Conservation (phyloP, 2,797 vertebrate species). For the Philypnodon macrostomus region DNA sequence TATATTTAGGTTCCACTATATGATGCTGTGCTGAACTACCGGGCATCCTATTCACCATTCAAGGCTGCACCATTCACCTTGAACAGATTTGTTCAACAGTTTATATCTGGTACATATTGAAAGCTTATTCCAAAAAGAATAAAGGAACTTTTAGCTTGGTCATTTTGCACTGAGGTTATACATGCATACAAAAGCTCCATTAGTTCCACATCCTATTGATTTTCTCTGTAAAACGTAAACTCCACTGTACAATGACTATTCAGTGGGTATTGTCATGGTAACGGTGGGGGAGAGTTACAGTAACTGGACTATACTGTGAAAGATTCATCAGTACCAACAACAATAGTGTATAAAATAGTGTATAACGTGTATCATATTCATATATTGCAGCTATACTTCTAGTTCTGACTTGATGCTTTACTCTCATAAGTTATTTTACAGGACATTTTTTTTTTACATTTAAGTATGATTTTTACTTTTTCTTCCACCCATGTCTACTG, state of each 20-base stretch:
- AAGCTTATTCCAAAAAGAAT: background rate
- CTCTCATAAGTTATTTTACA: too few species aligned
- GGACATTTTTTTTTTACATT: too few species aligned
- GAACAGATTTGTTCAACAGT: background rate
- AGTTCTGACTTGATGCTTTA: too few species aligned
- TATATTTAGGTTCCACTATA: too few species aligned
- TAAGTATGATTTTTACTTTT: too few species aligned
- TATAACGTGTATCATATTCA: too few species aligned
- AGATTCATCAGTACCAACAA: too few species aligned
- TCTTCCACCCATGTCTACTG: too few species aligned
- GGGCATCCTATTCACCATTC: background rate
- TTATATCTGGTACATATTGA: background rate
- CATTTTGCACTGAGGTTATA: background rate
- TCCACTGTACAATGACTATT: background rate
- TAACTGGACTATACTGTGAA: too few species aligned
- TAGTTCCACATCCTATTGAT: constrained; percentile 4
- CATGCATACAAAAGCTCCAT: constrained; percentile 1
- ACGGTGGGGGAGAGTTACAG: background rate
- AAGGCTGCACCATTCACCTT: background rate
- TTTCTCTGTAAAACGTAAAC: background rate
- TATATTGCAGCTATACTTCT: too few species aligned
- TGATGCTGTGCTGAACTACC: too few species aligned
- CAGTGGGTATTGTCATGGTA: constrained; percentile 1
- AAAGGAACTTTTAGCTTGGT: background rate
- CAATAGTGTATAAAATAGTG: too few species aligned